These are phyloP conservation scores for Bucorvus abyssinicus DNA, from an alignment of 2,797 vertebrate species.

Conservation along the genomic window DNA sequence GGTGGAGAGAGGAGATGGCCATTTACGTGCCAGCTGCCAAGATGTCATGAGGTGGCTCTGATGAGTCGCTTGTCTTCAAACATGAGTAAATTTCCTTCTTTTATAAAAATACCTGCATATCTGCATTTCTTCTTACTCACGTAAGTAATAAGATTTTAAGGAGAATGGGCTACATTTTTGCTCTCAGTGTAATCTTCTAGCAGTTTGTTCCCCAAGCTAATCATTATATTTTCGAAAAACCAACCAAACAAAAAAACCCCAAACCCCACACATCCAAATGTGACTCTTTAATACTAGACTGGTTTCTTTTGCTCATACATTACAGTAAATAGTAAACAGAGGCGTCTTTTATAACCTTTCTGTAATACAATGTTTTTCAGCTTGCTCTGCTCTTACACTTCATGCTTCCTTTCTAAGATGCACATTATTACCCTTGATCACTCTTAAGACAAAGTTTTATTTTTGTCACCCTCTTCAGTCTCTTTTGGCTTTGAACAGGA, in stretches of 20 bases:
- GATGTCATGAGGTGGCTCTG: neutral
- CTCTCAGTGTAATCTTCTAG: neutral
- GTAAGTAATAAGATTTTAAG: rapidly evolving
- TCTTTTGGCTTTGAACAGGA: neutral
- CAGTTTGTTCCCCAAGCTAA: neutral
- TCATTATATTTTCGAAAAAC: neutral
- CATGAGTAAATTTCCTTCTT: neutral
- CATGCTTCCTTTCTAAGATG: neutral
- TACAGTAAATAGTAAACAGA: neutral
- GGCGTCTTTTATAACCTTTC: neutral
- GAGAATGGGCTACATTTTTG: neutral
- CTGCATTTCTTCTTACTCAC: neutral
- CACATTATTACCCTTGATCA: neutral
- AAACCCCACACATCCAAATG: neutral
- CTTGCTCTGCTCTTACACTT: neutral
- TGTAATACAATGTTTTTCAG: neutral
- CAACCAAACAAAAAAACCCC: neutral
- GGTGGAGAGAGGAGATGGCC: neutral
- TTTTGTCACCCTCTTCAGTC: neutral
- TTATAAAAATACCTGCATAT: neutral
- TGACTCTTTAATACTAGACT: neutral
- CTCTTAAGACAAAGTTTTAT: neutral
- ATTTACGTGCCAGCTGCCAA: rapidly evolving
- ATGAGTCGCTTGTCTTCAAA: neutral
- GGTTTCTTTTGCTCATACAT: neutral